phyloP scores from a whole-genome alignment of 2,797 vertebrate genomes.

The Threskiornis aethiopicus region DNA sequence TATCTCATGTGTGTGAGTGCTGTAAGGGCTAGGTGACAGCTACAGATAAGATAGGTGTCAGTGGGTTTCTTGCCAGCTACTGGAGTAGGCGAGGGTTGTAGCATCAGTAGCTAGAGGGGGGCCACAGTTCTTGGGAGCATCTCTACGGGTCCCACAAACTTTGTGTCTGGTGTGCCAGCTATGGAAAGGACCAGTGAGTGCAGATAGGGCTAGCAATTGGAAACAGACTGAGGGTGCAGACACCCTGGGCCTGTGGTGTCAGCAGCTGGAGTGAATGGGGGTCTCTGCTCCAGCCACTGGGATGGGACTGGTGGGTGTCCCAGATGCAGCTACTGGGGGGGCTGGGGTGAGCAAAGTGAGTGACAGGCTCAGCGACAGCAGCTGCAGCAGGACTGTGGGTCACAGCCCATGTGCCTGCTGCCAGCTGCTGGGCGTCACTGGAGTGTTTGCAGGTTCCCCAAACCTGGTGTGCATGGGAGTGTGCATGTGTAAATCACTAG shows the following conservation, averaged over 20 bases:
- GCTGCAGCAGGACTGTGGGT: background rate
- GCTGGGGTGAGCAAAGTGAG: background rate
- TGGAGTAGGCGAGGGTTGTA: background rate
- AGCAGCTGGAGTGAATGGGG: background rate
- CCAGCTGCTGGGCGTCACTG: rapidly evolving
- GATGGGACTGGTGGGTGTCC: background rate
- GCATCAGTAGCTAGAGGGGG: background rate
- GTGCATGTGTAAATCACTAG: background rate
- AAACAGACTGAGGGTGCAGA: background rate
- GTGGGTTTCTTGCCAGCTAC: background rate
- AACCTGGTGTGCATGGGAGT: background rate
- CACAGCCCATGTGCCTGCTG: background rate
- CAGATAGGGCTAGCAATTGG: background rate
- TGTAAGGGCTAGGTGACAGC: background rate
- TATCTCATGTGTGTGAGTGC: background rate
- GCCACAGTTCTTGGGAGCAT: background rate
- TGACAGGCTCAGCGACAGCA: background rate
- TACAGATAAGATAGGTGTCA: background rate
- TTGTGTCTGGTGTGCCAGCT: background rate
- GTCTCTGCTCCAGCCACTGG: background rate
- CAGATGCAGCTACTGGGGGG: background rate
- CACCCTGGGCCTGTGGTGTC: background rate
- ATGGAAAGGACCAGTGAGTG: background rate
- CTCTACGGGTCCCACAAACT: background rate
- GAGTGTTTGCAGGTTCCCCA: background rate